These are phyloP conservation scores for Tragelaphus strepsiceros DNA, from an alignment of 2,113 vertebrate species.

Conservation along the genomic window DNA sequence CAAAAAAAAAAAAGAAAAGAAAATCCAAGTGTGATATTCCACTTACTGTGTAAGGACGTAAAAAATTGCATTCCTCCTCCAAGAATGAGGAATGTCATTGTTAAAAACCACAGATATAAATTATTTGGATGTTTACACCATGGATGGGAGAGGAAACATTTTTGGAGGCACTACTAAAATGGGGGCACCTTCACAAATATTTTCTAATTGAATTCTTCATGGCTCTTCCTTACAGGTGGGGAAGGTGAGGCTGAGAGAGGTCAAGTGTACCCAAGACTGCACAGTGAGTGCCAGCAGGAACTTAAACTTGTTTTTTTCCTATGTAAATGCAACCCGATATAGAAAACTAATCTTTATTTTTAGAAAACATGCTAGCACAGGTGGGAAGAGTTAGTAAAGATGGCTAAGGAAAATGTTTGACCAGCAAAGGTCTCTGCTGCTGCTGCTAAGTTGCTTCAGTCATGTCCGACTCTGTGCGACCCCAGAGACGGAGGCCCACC, in stretches of 20 bases:
- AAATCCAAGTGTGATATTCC: neutral
- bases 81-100: neutral
- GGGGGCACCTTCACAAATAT: neutral
- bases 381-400: neutral
- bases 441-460: no score
- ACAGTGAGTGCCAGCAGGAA: neutral
- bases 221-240: neutral
- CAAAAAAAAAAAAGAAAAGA: neutral
- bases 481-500: no score
- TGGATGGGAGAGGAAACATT: neutral
- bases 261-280: neutral
- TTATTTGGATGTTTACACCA: neutral
- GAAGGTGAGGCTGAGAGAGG: neutral
- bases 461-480: no score
- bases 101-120: constrained; percentile 26
- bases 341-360: neutral
- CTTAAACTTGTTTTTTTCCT: neutral
- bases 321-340: neutral
- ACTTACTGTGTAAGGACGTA: neutral
- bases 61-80: neutral
- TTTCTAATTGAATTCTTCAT: neutral
- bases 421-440: neutral
- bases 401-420: neutral
- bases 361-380: neutral
- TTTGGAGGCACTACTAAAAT: neutral